Evolutionary conservation across 1,140 invertebrate genomes (phyloP), one percentile per base, ranked within the genome.

Genomic region (Lasioglossum baleicum): DNA sequence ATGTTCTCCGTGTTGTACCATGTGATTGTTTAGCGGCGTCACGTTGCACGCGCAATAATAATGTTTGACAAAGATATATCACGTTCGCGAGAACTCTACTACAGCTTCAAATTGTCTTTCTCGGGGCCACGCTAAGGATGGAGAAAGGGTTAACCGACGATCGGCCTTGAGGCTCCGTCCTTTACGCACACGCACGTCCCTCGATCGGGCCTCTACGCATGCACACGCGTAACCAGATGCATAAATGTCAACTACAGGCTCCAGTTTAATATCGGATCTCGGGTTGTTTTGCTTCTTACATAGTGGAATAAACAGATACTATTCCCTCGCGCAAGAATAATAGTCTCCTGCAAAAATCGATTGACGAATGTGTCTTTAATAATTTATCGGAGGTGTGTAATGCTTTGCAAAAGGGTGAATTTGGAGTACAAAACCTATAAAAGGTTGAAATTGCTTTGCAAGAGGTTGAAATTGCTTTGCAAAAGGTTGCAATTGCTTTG

Each of bases 131-230:
- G 71, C 61, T 69, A 35, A 77, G 63, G 67, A 58, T 22, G 77
- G 76, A 81, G 80, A 87, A 83, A 83, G 86, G 83, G 80, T 88
- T 85, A 77, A 65, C 69, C 80, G 73, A 64, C 78, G 73, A 87
- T 82, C 88, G 87, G 75, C 88, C 88, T 89, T 89, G 87, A 81
- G 87, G 65, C 80, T 22, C 78, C 84, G 87, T 87, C 87, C 88
- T 88, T 87, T 87, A 82, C 83, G 65, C 77, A 77, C 78, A 83
- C 83, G 77, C 72, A 67, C 48, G 60, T 65, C 75, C 66, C 63
- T 66, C 78, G 60, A 69, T 74, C 71, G 63, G 44, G 26, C 48
- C 44, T 73, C 72, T 71, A 73, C 75, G 81, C 56, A 75, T 81
- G 80, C 48, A 68, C 75, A 48, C 71, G 56, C 77, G 76, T 83